phyloP scores from a whole-genome alignment of 2,888 invertebrate genomes.

The Drepanosiphum platanoidis region DNA sequence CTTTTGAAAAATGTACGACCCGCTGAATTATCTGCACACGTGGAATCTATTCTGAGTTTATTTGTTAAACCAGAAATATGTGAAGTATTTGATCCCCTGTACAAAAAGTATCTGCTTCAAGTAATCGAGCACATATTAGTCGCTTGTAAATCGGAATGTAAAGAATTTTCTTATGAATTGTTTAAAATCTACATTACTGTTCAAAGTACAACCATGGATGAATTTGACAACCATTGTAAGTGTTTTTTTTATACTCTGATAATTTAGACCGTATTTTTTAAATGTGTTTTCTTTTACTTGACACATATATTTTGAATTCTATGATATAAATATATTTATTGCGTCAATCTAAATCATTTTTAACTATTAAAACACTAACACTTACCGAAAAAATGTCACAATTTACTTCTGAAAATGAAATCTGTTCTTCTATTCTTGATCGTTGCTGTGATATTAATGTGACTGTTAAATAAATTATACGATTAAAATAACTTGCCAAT shows the following conservation, averaged over 20 bases:
- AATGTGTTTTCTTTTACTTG: no score
- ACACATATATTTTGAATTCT: no score
- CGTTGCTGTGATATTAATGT: no score
- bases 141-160: conserved; percentile 44
- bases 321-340: no score
- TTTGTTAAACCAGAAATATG: conserved; percentile 73
- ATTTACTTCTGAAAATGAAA: no score
- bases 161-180: conserved; percentile 44
- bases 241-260: conserved; percentile 1
- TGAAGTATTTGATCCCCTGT: conserved; percentile 69
- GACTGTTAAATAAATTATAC: no score
- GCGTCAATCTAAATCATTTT: no score
- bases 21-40: conserved; percentile 68
- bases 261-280: neutral
- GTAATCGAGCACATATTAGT: conserved; percentile 41
- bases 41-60: conserved; percentile 72
- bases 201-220: conserved; percentile 39
- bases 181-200: conserved; percentile 56
- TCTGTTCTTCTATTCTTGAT: no score
- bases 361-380: no score
- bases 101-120: conserved; percentile 55
- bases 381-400: no score
- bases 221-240: conserved; percentile 49
- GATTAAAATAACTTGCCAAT: no score
- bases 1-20: conserved; percentile 73